Base-by-base conservation (phyloP, 1,140 invertebrate species). In the Solen grandis region DNA sequence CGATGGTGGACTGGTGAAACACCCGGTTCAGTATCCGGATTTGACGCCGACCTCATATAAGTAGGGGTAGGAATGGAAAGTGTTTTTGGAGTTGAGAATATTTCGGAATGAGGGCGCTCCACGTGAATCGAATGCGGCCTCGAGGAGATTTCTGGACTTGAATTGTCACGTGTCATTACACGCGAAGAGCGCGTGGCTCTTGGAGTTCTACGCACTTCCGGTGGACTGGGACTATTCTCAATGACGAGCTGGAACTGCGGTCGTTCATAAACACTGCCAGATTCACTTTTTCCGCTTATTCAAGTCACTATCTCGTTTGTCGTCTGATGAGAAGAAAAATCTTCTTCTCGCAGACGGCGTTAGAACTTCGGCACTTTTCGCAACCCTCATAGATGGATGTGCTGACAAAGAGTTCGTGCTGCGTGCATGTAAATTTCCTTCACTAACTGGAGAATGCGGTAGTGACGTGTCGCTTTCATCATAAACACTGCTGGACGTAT, bases 161-260 rank as follows among this genome's bases (percentile, higher is more conserved):
- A 72, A 72, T 72, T 59, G 14, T 80, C 77, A 52, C 77, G 68
- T 54, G 77, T 27, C 36, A 72, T 65, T 65, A 25, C 62, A 31
- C 41, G 50, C 33, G 50, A 54, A 57, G 69, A 38, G 72, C 77
- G 77, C 55, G 77, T 54, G 31, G 16, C 19, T 27, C 27, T 36
- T 36, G 41, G 77, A 33, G 66, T 36, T 63, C 65, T 60, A 33
- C 33, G 25, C 36, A 80, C 69, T 65, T 65, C 77, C 33, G 77
- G 77, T 31, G 77, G 77, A 38, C 77, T 80, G 19, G 77, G 77
- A 60, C 65, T 60, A 55, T 80, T 72, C 33, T 80, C 77, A 63
- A 72, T 80, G 16, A 72, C 59, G 16, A 80, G 50, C 54, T 80
- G 77, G 36, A 80, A 80, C 55, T 80, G 69, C 33, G 77, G 77